Conservation (phyloP, 2,888 invertebrate genomes). For the Schizotus pectinicornis region DNA sequence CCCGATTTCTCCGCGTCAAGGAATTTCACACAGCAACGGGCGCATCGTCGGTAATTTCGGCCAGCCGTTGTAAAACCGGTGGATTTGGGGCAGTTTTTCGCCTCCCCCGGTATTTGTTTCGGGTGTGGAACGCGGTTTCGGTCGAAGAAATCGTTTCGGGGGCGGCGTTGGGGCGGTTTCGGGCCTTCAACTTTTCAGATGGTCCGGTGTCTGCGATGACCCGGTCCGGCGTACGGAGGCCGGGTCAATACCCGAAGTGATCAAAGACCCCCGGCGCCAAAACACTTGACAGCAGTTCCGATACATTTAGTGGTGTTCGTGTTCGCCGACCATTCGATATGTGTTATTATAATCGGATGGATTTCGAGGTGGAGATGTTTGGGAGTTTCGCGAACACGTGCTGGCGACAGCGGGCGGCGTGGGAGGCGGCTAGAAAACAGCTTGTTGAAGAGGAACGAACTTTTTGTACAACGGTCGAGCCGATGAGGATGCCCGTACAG, state of each 20-base stretch:
- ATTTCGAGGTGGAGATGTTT: conserved; percentile 31
- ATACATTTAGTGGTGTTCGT: conserved; percentile 41
- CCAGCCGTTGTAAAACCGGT: conserved; percentile 1
- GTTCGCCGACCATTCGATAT: conserved; percentile 35
- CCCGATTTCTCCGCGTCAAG: conserved; percentile 28
- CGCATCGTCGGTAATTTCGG: conserved; percentile 17
- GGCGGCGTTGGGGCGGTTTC: conserved; percentile 11
- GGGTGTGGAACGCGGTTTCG: conserved; percentile 2
- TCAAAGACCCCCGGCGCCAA: conserved; percentile 53
- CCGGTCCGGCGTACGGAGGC: conserved; percentile 32
- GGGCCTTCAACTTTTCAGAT: conserved; percentile 41
- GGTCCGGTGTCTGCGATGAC: conserved; percentile 43
- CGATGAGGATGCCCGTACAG: no score
- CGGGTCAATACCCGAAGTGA: conserved; percentile 50
- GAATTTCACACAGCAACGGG: conserved; percentile 28
- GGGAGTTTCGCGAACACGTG: conserved; percentile 29
- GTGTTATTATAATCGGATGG: conserved; percentile 36
- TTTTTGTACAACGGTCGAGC: no score
- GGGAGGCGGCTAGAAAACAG: conserved; percentile 5
- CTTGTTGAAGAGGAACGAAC: no score
- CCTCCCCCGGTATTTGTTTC: conserved; percentile 10
- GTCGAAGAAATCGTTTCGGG: conserved; percentile 6
- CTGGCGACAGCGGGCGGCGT: conserved; percentile 1
- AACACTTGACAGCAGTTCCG: conserved; percentile 46
- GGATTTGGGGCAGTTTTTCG: conserved; percentile 12